Evolutionary conservation across 2,797 vertebrate species (phyloP).

Genomic region (Malurus splendens): DNA sequence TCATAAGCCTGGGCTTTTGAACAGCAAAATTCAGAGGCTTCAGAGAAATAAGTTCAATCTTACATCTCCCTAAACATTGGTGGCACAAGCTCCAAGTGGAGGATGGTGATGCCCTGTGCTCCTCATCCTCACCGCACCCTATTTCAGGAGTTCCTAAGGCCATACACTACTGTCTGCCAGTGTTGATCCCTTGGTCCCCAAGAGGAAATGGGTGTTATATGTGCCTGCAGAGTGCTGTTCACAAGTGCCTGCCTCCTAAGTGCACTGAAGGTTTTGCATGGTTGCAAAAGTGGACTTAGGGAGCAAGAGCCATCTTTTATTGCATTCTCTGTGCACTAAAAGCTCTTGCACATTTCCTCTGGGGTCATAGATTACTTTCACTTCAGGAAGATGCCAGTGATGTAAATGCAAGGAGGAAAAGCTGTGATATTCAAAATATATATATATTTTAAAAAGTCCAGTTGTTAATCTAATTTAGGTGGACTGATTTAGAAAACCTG

Average conservation of each 20-base stretch:
- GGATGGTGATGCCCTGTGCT: rapidly evolving
- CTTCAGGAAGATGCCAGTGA: neutral
- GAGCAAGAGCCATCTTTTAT: neutral
- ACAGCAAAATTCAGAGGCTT: neutral
- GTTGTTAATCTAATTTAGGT: neutral
- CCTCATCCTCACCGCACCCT: neutral
- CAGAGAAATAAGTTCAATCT: neutral
- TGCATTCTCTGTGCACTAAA: neutral
- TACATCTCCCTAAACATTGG: neutral
- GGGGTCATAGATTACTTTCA: neutral
- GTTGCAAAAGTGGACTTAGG: neutral
- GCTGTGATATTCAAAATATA: neutral
- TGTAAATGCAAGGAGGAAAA: neutral
- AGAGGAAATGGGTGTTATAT: rapidly evolving
- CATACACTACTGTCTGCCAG: rapidly evolving
- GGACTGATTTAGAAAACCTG: neutral
- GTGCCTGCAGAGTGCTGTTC: neutral
- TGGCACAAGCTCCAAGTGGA: neutral
- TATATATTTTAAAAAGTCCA: neutral
- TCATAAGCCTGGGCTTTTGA: neutral
- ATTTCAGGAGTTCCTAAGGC: neutral
- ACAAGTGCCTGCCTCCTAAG: rapidly evolving
- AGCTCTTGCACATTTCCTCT: neutral
- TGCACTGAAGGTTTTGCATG: neutral
- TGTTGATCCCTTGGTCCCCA: neutral